Base-by-base conservation (phyloP, 2,113 vertebrate genomes). In the Gallinago media region DNA sequence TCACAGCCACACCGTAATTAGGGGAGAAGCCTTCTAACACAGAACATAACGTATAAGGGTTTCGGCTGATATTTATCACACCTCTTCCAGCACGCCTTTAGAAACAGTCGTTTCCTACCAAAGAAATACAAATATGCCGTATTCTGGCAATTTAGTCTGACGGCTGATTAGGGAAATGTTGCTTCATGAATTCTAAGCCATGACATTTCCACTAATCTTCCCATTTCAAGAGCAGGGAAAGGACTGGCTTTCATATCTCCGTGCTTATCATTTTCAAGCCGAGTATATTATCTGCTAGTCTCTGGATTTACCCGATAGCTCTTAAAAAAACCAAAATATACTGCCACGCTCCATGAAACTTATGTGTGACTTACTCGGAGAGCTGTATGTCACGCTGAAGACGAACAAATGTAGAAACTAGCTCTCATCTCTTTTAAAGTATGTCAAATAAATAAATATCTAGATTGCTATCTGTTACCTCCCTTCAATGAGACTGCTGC, bases 171-270 rank as follows among this genome's bases (percentile, higher is more conserved):
- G 36, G 58, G 40, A 91, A 94, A 92, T 40, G 40, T 56, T 78
- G 77, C 89, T 91, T 83, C 90, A 79, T 66, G 77, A 94, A 94
- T 95, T 88, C 78, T 82, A 70, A 94, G 93, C 77, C 61, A 83
- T 95, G 85, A 94, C 90, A 95, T 95, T 96, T 95, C 29, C 86
- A 94, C 89, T 95, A 85, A 96, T 96, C 94, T 94, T 94, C 52
- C 77, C 61, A 88, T 97, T 96, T 95, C 72, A 88, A 78, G 68
- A 90, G 78, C 58, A 81, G 59, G 49, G 46, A 92, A 85, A 90
- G 47, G 36, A 84, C 93, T 49, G 40, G 55, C 66, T 95, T 93
- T 96, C 87, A 25, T 84, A 92, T 94, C 78, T 88, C 68, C 4
- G 1, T 77, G 49, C 73, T 96, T 86, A 94, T 88, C 11, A 92